phyloP scores from a whole-genome alignment of 1,140 invertebrate genomes.

The Drosophila chauvacae region DNA sequence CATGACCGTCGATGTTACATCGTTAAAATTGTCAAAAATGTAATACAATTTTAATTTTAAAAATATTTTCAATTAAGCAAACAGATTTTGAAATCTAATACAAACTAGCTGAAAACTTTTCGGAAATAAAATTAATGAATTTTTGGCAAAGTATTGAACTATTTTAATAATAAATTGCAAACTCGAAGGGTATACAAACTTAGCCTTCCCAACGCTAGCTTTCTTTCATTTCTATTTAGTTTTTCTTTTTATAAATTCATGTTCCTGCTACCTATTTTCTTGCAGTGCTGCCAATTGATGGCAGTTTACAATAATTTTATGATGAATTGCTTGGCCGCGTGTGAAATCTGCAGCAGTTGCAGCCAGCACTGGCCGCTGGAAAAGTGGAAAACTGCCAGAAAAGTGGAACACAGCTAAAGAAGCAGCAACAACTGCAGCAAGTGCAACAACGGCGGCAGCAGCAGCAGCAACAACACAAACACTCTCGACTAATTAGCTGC shows the following conservation, averaged over 20 bases:
- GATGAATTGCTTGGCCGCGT: constrained; percentile 83
- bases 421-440: constrained; percentile 60
- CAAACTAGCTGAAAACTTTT: no score
- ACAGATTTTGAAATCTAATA: no score
- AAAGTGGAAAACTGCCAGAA: constrained; percentile 78
- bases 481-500: constrained; percentile 83
- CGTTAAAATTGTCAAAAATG: no score
- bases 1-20: no score
- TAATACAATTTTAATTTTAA: no score
- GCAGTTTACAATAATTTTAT: constrained; percentile 80
- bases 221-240: no score
- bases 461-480: constrained; percentile 56
- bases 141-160: no score
- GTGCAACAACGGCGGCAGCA: constrained; percentile 40
- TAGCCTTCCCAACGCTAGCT: no score
- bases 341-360: constrained; percentile 70
- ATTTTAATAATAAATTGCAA: no score
- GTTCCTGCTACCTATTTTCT: not conserved
- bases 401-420: constrained; percentile 82
- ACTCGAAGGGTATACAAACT: no score
- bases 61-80: no score
- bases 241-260: not conserved
- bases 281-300: constrained; percentile 53
- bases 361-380: constrained; percentile 63
- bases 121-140: no score